Conservation (phyloP, 1,140 invertebrate genomes). For the Cepaea nemoralis region DNA sequence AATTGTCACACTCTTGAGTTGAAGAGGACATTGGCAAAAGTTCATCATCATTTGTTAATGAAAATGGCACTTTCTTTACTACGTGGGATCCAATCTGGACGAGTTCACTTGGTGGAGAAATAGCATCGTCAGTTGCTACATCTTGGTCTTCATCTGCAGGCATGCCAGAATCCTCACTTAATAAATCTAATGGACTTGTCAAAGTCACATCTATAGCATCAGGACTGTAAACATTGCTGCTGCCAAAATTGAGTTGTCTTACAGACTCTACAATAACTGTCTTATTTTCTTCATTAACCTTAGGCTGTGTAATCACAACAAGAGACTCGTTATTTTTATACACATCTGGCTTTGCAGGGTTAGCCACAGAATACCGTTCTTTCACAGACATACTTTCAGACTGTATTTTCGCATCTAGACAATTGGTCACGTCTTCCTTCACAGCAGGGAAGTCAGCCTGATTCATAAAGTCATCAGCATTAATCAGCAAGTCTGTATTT, state of each 20-base stretch:
- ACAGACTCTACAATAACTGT: neutral
- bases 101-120: neutral
- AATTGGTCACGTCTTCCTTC: neutral
- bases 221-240: neutral
- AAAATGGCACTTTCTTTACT: neutral
- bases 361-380: neutral
- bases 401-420: neutral
- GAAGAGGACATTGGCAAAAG: neutral
- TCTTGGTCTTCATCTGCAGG: conserved; percentile 20
- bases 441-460: neutral
- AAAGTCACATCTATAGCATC: neutral
- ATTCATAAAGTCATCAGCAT: neutral
- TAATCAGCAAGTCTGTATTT: conserved; percentile 2
- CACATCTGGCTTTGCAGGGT: neutral
- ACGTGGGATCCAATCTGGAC: neutral
- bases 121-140: conserved; percentile 22
- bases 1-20: neutral
- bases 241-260: neutral
- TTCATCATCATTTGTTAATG: neutral
- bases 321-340: neutral
- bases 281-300: neutral
- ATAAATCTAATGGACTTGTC: neutral
- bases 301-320: neutral
- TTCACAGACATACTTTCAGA: neutral
- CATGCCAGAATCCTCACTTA: conserved; percentile 29